Conservation (phyloP, 2,888 invertebrate genomes). For the Athalia cordata region DNA sequence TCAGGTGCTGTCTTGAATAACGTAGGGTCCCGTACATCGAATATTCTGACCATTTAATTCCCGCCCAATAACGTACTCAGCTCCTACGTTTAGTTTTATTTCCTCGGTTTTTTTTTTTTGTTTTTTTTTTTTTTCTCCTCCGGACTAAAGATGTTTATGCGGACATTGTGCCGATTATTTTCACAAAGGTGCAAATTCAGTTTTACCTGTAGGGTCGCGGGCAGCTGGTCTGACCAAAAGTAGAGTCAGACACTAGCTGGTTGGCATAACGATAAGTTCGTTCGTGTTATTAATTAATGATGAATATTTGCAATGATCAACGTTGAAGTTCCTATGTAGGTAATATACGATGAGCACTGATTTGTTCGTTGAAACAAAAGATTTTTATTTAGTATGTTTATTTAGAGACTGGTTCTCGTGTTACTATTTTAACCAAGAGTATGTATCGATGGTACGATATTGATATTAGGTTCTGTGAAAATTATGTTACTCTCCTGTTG, state of each 20-base stretch:
- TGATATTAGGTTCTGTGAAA: conserved; percentile 21
- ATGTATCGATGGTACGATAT: conserved; percentile 42
- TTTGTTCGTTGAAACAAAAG: conserved; percentile 47
- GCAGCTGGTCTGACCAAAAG: conserved; percentile 56
- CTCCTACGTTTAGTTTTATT: conserved; percentile 26
- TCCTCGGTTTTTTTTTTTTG: conserved; percentile 46
- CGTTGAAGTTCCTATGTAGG: conserved; percentile 33
- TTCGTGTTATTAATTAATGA: conserved; percentile 25
- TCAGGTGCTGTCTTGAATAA: conserved; percentile 53
- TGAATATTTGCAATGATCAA: conserved; percentile 35
- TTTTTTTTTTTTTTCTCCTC: conserved; percentile 56
- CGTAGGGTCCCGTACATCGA: conserved; percentile 47
- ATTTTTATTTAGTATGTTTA: conserved; percentile 66
- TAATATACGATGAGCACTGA: not conserved
- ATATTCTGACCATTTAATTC: conserved; percentile 47
- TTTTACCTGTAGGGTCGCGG: conserved; percentile 56
- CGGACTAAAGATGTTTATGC: conserved; percentile 45
- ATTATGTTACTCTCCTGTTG: conserved; percentile 13
- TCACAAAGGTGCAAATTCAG: conserved; percentile 45
- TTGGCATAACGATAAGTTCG: conserved; percentile 36
- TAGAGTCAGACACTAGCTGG: conserved; percentile 44
- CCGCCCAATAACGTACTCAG: conserved; percentile 32
- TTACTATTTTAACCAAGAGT: conserved; percentile 45
- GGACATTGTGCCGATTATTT: conserved; percentile 43
- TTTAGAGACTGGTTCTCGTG: conserved; percentile 62